Conservation (phyloP, 2,797 vertebrate species). For the Nyctalus aviator region DNA sequence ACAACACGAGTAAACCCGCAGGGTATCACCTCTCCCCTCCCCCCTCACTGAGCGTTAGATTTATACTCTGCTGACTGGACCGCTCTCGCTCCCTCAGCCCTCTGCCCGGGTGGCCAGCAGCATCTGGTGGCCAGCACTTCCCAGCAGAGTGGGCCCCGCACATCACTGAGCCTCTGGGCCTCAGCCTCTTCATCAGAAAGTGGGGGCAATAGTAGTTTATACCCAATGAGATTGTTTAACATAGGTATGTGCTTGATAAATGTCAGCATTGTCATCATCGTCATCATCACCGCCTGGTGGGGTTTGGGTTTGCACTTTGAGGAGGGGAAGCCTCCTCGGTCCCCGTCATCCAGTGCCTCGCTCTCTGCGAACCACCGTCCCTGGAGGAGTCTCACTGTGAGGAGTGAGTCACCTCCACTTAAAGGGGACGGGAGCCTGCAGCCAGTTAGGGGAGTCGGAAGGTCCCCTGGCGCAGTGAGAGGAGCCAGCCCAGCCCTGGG, state of each 20-base stretch:
- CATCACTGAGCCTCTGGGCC: neutral
- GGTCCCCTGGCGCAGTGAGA: neutral
- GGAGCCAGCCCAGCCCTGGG: neutral
- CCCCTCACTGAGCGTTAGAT: neutral
- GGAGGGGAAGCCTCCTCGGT: neutral
- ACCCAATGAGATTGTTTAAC: neutral
- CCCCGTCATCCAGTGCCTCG: neutral
- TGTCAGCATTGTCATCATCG: neutral
- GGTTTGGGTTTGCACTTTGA: neutral
- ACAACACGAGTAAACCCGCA: neutral
- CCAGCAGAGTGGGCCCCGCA: neutral
- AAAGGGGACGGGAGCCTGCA: slow-evolving; percentile 37
- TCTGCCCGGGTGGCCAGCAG: neutral
- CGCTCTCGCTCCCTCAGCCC: neutral
- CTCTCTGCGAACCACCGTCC: neutral
- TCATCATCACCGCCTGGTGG: neutral
- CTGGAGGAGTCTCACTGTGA: slow-evolving; percentile 21
- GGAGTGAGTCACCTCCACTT: slow-evolving; percentile 37
- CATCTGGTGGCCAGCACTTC: neutral
- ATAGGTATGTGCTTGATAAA: neutral
- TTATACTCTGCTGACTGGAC: neutral
- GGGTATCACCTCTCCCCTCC: neutral
- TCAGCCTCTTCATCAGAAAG: slow-evolving; percentile 11
- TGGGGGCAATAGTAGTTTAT: neutral
- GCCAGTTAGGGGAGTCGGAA: slow-evolving; percentile 13